Base-by-base conservation (phyloP, 2,888 invertebrate species). In the Cosmia trapezina region DNA sequence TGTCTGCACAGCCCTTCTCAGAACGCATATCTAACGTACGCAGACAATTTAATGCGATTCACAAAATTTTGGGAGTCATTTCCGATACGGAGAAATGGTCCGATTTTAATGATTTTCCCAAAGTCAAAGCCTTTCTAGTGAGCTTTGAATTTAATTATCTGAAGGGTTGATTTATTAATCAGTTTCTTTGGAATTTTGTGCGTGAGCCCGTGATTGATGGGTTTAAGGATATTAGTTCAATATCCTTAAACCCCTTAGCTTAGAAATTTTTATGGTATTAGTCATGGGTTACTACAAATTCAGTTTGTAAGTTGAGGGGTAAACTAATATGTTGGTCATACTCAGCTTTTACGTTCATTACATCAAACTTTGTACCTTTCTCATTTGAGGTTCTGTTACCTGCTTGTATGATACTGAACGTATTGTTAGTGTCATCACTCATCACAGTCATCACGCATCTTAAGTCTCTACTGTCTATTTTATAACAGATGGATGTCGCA, bases 61-160 rank as follows among this genome's bases (percentile, higher is more conserved):
- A 65, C 51, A 7, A 41, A 45, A 57, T 70, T 83, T 71, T 71
- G 64, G 41, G 11, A 17, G 45, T 54, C 33, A 62, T 80, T 80
- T 70, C 59, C 62, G 70, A 84, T 86, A 86, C 85, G 78, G 28
- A 81, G 84, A 84, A 81, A 84, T 71, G 84, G 11, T 14, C 69
- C 4, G 45, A 69, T 64, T 75, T 77, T 86, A 83, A 86, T 84
- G 67, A 62, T 66, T 68, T 73, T 73, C 68, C 62, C 62, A 19
- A 66, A 73, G 37, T 54, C 59, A 67, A 43, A 43, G 53, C 33
- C 53, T 28, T 51, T 62, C 66, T 65, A 51, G 43, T 60, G 33
- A 64, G 54, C 22, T 66, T 28, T 2, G 51, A 12, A 53, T 17
- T 11, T 64, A 14, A 64, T 80, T 70, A 68, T 53, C 66, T 70